Evolutionary conservation across 2,797 vertebrate genomes (phyloP), one percentile per base, ranked within the genome.

Genomic region (Gymnopithys bicolor): DNA sequence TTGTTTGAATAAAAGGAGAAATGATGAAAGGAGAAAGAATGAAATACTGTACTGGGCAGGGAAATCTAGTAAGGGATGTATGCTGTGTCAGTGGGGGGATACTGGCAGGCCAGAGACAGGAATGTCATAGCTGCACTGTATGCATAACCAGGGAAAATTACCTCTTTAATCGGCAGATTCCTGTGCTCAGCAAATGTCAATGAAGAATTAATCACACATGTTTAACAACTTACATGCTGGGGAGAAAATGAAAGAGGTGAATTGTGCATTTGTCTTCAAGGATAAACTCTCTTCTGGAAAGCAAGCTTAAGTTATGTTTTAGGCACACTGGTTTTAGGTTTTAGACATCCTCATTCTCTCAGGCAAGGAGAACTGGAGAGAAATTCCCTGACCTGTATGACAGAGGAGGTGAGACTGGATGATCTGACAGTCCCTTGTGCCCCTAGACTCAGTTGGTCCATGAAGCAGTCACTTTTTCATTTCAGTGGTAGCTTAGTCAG

Each of bases 401-500:
- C 9, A 27, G 37, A 53, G 55, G 55, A 90, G 75, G 67, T 90
- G 78, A 77, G 56, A n/a, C 37, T 67, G 62, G 37, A 89, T 89
- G 68, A 80, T 87, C 63, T 90, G 82, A 59, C 68, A 48, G 60
- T 78, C 43, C 68, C 51, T 23, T 78, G 39, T 78, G 62, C 71
- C 89, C 75, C 2, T 16, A 52, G 70, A 68, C 62, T 69, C 25
- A 0, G 1, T 43, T 51, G 4, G 55, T 90, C 80, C 56, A 9
- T 79, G 89, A 93, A 93, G 80, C 91, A 93, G 87, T 93, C 96
- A 97, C 95, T 95, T 97, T 92, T 95, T 96, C 91, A 87, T 97
- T 97, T 97, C 94, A 92, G 45, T 59, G 86, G 51, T 16, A 0
- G 73, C 92, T 97, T 88, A 66, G 88, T 95, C 94, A 74, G 80